phyloP scores from a whole-genome alignment of 2,888 invertebrate species.

The Hemicrepidius hirtus region DNA sequence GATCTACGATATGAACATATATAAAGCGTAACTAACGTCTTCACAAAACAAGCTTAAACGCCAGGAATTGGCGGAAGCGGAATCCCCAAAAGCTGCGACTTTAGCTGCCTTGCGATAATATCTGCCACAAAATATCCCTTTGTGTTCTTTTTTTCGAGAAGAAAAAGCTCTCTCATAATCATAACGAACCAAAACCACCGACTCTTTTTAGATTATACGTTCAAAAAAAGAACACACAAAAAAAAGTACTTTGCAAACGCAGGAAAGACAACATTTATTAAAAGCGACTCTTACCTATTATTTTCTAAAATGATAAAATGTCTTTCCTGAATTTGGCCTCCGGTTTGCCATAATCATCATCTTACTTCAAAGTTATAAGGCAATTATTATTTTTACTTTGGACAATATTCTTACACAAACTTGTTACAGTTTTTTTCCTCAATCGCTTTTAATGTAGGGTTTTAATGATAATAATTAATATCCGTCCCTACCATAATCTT shows the following conservation, averaged over 20 bases:
- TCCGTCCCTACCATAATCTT: too few relatives aligned
- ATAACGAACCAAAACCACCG: constrained; percentile 28
- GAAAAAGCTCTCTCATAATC: constrained; percentile 32
- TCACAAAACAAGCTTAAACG: constrained; percentile 45
- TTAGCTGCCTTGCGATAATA: constrained; percentile 37
- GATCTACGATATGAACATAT: constrained; percentile 51
- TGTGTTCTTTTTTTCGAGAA: constrained; percentile 29
- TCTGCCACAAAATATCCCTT: constrained; percentile 34
- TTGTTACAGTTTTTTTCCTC: too few relatives aligned
- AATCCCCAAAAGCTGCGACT: constrained; percentile 41
- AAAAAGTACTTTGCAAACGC: constrained; percentile 1
- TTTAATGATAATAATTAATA: too few relatives aligned
- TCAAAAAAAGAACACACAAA: background rate
- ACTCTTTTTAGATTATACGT: background rate
- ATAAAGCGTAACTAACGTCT: constrained; percentile 47
- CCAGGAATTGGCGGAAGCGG: constrained; percentile 41
- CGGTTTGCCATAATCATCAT: too few relatives aligned
- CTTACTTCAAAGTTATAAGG: too few relatives aligned
- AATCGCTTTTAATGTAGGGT: too few relatives aligned
- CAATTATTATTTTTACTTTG: too few relatives aligned
- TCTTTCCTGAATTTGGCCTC: too few relatives aligned
- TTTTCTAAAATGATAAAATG: too few relatives aligned
- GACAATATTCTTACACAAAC: too few relatives aligned
- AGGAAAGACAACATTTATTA: constrained; percentile 1
- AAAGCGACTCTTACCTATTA: too few relatives aligned